phyloP scores from a whole-genome alignment of 2,888 invertebrate species.

The Acleris cristana region DNA sequence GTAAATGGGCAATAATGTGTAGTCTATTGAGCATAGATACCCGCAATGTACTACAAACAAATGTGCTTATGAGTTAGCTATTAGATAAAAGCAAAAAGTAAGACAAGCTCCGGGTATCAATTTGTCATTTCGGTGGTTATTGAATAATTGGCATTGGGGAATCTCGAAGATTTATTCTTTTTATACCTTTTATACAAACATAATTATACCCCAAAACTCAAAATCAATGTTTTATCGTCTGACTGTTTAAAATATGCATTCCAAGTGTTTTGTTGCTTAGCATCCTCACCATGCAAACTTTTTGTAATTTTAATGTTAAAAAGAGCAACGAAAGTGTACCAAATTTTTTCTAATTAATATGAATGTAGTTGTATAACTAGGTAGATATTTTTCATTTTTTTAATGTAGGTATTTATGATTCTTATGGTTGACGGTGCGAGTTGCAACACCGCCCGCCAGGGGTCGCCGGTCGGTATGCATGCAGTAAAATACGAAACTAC shows the following conservation, averaged over 20 bases:
- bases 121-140: not conserved
- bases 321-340: slow-evolving; percentile 83
- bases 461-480: too few relatives aligned
- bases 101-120: not conserved
- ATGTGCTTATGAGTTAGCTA: not conserved
- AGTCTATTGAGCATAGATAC: not conserved
- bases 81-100: not conserved
- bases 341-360: slow-evolving; percentile 76
- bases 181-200: slow-evolving; percentile 43
- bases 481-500: not conserved
- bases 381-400: slow-evolving; percentile 66
- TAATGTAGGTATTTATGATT: slow-evolving; percentile 50
- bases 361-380: slow-evolving; percentile 70
- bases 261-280: slow-evolving; percentile 72
- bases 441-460: not conserved
- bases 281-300: slow-evolving; percentile 42
- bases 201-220: not conserved
- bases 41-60: not conserved
- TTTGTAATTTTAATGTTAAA: slow-evolving; percentile 46
- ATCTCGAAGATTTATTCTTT: slow-evolving; percentile 52
- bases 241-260: slow-evolving; percentile 63
- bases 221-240: not conserved
- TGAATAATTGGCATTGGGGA: slow-evolving; percentile 49
- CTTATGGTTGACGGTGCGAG: slow-evolving; percentile 25
- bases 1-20: not conserved